Conservation (phyloP, 2,888 invertebrate genomes). For the Coleophora deauratella region DNA sequence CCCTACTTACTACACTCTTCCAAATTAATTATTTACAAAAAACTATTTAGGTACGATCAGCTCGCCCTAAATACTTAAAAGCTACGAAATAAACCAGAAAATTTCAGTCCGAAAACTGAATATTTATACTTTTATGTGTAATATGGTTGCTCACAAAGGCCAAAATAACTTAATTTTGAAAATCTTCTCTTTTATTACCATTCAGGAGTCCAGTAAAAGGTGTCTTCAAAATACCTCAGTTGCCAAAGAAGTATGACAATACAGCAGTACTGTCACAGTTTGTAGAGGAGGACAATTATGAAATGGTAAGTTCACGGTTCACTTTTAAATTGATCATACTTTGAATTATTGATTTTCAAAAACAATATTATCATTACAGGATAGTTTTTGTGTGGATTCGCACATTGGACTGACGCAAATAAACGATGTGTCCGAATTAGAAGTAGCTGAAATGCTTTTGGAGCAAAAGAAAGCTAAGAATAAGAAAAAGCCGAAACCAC, state of each 20-base stretch:
- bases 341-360: neutral
- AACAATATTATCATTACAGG: conserved; percentile 51
- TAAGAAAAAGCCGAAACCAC: conserved; percentile 28
- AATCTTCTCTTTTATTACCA: too few species aligned
- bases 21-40: too few species aligned
- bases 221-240: conserved; percentile 76
- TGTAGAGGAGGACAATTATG: conserved; percentile 65
- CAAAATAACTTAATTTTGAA: too few species aligned
- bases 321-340: neutral
- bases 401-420: conserved; percentile 67
- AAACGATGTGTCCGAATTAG: conserved; percentile 70
- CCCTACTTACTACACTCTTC: too few species aligned
- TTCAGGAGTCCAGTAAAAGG: conserved; percentile 75
- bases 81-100: too few species aligned
- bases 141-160: too few species aligned
- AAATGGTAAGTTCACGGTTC: conserved; percentile 66
- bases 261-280: conserved; percentile 68
- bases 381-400: conserved; percentile 78
- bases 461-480: conserved; percentile 38
- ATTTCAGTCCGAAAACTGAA: too few species aligned
- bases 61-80: too few species aligned
- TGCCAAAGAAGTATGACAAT: conserved; percentile 47
- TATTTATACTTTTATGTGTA: too few species aligned
- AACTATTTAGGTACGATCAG: too few species aligned
- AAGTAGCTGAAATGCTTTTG: conserved; percentile 76